Base-by-base conservation (phyloP, 2,113 vertebrate genomes). In the Syrmaticus mikado region DNA sequence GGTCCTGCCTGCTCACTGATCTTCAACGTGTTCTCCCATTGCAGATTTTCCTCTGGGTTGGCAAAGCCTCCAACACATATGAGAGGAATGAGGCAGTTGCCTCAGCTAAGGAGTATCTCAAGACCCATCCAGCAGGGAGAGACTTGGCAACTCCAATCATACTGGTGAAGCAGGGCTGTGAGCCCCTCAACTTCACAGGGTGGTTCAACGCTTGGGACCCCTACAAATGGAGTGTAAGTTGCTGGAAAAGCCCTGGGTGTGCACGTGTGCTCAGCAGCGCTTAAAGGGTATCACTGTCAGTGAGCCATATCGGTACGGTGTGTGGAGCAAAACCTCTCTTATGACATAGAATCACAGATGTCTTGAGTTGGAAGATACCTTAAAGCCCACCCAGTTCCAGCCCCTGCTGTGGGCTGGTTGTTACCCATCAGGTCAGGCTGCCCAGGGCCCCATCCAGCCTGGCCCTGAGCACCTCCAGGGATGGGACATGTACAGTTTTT, bases 181-280 rank as follows among this genome's bases (percentile, higher is more conserved):
- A 99, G 45, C 99, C 99, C 1, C 98, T 97, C 50, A 99, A 98
- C 55, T 99, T 99, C 96, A 99, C 98, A 0, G 99, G 99, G 15
- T 99, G 99, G 99, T 99, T 99, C 97, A 97, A 98, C 0, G 98
- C 98, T 14, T 99, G 99, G 99, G 99, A 99, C 85, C 97, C 98
- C 36, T 98, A 98, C 68, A 99, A 98, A 94, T 99, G 98, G 98
- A 99, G 97, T 1, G 99, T 99, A 96, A 99, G 98, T 98, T 43
- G 13, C 27, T 87, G 64, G 43, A 52, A 45, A 70, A 72, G 12
- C 34, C 30, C 36, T 7, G 11, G 32, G 6, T 1, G 16, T 71
- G 34, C 8, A 17, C 0, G 0, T 0, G 0, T 45, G 62, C 16
- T 46, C 25, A 55, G 55, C 0, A 0, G 36, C 22, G 34, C 25